Conservation (phyloP, 2,113 vertebrate species). For the Kryptolebias marmoratus region DNA sequence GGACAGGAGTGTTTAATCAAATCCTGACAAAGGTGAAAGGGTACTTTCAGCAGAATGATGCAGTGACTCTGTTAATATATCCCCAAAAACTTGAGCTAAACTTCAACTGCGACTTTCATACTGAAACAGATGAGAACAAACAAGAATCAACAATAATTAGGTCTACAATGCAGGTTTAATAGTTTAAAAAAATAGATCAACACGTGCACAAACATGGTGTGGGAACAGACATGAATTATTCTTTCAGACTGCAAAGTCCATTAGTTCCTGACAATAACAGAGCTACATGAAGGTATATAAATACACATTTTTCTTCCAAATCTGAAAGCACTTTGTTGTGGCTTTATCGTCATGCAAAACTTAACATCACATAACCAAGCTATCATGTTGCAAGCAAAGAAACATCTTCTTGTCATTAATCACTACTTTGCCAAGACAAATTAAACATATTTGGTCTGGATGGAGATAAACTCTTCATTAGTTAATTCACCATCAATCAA, state of each 20-base stretch:
- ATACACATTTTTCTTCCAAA: constrained; percentile 37
- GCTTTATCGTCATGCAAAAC: constrained; percentile 47
- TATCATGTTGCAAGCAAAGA: constrained; percentile 38
- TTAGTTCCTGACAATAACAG: constrained; percentile 28
- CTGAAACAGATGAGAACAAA: background rate
- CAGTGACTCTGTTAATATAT: constrained; percentile 4
- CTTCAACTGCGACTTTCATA: background rate
- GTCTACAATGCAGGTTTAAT: constrained; percentile 38
- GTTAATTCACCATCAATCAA: constrained; percentile 14
- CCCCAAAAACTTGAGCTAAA: constrained; percentile 2
- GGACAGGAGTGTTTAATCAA: constrained; percentile 50
- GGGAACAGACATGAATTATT: constrained; percentile 26
- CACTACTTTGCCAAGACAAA: constrained; percentile 28
- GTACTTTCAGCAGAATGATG: constrained; percentile 4
- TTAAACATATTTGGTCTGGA: constrained; percentile 16
- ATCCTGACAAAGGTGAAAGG: constrained; percentile 47
- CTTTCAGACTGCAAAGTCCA: constrained; percentile 47
- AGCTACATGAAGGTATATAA: constrained; percentile 46
- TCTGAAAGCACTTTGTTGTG: constrained; percentile 42
- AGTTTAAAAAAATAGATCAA: constrained; percentile 34
- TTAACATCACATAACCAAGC: constrained; percentile 11
- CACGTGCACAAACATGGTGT: constrained; percentile 44
- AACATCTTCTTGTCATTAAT: constrained; percentile 45
- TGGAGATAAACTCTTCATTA: constrained; percentile 1
- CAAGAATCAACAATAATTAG: constrained; percentile 5